Base-by-base conservation (phyloP, 2,888 invertebrate genomes). In the Phengaris alcon region DNA sequence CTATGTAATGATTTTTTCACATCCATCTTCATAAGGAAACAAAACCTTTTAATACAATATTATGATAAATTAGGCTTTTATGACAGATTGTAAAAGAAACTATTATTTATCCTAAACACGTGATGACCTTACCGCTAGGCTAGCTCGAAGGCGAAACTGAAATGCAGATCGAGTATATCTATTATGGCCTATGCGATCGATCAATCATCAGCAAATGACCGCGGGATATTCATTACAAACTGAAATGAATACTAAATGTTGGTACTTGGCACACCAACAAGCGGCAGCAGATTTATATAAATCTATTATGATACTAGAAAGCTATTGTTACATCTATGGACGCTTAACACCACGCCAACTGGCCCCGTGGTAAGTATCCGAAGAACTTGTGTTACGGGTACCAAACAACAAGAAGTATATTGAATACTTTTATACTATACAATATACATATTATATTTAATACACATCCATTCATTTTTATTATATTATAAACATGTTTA, bases 151-250 rank as follows among this genome's bases (percentile, higher is more conserved):
- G 64, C 64, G 64, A 64, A 64, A 64, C 64, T 64, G 35, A 64
- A 64, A 64, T 64, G 64, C 13, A 35, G 35, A 59, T 22, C 22
- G 22, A 64, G 64, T 64, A 64, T 64, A 64, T 64, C 64, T 64
- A 64, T 64, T 64, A 64, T 64, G 64, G 64, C 35, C 35, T 35
- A 64, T 64, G 64, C 64, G 35, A 64, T 64, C 64, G 64, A 64
- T 64, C 64, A 64, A 64, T 64, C 64, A 64, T 64, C 64, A 44
- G 64, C 35, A 64, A 64, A 64, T 64, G 64, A 64, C 64, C 64
- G 35, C 64, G 64, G 64, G 64, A 64, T 64, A 64, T 64, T 64
- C 64, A 64, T 64, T 64, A 64, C 64, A 64, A 64, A 12, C 64
- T 64, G 35, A 64, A 64, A 64, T 64, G 35, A 64, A 64, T 44